phyloP scores from a whole-genome alignment of 1,140 invertebrate genomes.

The Cephus cinctus region DNA sequence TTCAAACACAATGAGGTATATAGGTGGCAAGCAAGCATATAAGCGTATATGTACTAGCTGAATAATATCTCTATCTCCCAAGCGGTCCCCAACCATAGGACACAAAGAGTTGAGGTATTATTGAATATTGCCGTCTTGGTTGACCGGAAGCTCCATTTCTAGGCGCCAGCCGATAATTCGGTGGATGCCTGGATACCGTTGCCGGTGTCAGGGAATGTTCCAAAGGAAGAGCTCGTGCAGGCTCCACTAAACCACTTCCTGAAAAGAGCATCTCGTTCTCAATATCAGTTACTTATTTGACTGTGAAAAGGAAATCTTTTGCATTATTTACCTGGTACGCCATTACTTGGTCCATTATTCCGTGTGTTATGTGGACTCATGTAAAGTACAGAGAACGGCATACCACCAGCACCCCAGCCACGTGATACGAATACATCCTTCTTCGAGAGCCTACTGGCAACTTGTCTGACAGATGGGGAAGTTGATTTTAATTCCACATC shows the following conservation, averaged over 20 bases:
- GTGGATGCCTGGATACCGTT: too few species aligned
- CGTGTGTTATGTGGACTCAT: constrained; percentile 34
- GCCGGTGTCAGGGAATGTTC: too few species aligned
- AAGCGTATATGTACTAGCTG: too few species aligned
- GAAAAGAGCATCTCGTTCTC: not conserved
- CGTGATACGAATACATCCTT: constrained; percentile 42
- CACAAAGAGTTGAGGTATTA: constrained; percentile 56
- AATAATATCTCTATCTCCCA: constrained; percentile 39
- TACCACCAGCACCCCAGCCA: constrained; percentile 52
- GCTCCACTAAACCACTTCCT: not conserved
- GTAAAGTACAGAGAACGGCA: constrained; percentile 58
- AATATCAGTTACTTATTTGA: not conserved
- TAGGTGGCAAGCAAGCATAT: too few species aligned
- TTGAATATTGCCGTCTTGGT: constrained; percentile 45
- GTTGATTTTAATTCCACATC: constrained; percentile 12
- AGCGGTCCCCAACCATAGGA: constrained; percentile 57
- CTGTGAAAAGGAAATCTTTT: not conserved
- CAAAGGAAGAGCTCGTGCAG: constrained; percentile 1
- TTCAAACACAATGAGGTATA: not conserved
- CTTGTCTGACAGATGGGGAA: constrained; percentile 12
- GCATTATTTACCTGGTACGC: too few species aligned
- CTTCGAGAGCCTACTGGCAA: constrained; percentile 25
- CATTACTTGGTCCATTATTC: too few species aligned
- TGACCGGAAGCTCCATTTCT: constrained; percentile 25
- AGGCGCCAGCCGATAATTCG: constrained; percentile 22